These are phyloP conservation scores for Venustoraphidia nigricollis DNA, from an alignment of 2,888 invertebrate genomes.

Conservation along the genomic window DNA sequence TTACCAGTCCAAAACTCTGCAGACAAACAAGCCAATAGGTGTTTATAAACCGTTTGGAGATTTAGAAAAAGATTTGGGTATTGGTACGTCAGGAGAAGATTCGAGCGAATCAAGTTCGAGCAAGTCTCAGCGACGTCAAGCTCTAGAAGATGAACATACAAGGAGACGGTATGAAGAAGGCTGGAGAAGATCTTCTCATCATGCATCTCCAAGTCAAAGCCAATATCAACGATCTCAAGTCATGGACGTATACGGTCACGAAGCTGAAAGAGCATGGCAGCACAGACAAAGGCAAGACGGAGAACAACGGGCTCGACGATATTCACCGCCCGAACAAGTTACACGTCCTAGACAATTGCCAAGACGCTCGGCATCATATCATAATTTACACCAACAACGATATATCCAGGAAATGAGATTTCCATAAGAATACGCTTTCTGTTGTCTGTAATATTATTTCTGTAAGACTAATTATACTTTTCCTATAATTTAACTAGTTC, in stretches of 20 bases:
- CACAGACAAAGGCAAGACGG: constrained; percentile 23
- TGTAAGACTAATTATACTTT: too few relatives aligned
- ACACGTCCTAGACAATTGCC: constrained; percentile 32
- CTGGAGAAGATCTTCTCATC: constrained; percentile 50
- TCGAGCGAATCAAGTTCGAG: constrained; percentile 69
- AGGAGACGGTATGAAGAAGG: constrained; percentile 48
- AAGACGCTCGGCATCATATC: constrained; percentile 43
- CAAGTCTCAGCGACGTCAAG: constrained; percentile 49
- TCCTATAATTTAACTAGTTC: too few relatives aligned
- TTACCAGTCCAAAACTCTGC: not conserved
- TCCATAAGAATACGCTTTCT: constrained; percentile 25
- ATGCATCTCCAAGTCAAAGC: constrained; percentile 31
- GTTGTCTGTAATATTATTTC: too few relatives aligned
- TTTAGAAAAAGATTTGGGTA: constrained; percentile 60
- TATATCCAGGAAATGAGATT: constrained; percentile 49
- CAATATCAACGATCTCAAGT: constrained; percentile 48
- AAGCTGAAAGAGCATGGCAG: constrained; percentile 35
- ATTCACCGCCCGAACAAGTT: constrained; percentile 29
- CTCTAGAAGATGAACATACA: constrained; percentile 38
- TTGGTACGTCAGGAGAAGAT: constrained; percentile 74
- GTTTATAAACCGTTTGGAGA: constrained; percentile 48
- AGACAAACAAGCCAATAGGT: constrained; percentile 4
- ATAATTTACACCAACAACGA: constrained; percentile 45
- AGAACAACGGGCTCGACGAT: constrained; percentile 26
- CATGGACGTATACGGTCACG: constrained; percentile 50